Evolutionary conservation across 2,113 vertebrate species (phyloP).

Genomic region (Ancistrus triradiatus): DNA sequence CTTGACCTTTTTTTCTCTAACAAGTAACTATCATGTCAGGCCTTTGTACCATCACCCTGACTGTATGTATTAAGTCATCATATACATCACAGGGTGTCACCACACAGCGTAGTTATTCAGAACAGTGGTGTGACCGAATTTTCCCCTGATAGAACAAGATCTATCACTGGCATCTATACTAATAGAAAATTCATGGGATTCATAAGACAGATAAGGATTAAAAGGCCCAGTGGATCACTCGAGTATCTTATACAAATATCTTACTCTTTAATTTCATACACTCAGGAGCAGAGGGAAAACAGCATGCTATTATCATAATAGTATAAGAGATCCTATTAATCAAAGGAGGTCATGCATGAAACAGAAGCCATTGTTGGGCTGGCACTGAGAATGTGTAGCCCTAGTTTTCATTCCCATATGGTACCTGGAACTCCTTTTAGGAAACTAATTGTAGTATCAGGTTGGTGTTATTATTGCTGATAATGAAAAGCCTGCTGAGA

Average conservation of each 20-base stretch:
- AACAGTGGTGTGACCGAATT: background rate
- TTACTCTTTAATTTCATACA: slow-evolving; percentile 53
- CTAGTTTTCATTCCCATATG: slow-evolving; percentile 54
- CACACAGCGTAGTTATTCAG: slow-evolving; percentile 2
- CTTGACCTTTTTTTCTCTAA: slow-evolving; percentile 29
- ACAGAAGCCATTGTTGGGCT: slow-evolving; percentile 51
- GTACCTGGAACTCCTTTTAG: slow-evolving; percentile 57
- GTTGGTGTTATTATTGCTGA: slow-evolving; percentile 70
- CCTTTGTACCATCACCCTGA: slow-evolving; percentile 1
- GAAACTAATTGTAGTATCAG: slow-evolving; percentile 67
- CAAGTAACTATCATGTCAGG: slow-evolving; percentile 43
- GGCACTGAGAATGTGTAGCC: slow-evolving; percentile 44
- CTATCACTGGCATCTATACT: background rate
- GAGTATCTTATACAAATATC: slow-evolving; percentile 59
- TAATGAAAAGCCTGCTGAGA: slow-evolving; percentile 59
- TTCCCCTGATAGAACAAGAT: background rate
- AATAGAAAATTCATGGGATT: slow-evolving; percentile 10
- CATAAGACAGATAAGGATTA: slow-evolving; percentile 36
- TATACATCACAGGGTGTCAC: background rate
- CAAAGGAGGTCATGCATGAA: slow-evolving; percentile 54
- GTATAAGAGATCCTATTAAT: slow-evolving; percentile 55
- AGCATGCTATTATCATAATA: slow-evolving; percentile 59
- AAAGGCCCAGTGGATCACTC: slow-evolving; percentile 52
- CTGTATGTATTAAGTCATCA: slow-evolving; percentile 33
- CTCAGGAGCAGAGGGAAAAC: slow-evolving; percentile 52